Percentiles rank a stretch among this genome's conserved stretches.
These are phyloP conservation scores for Yponomeuta cagnagella DNA, from an alignment of 2,888 invertebrate species.

Conservation along the genomic window DNA sequence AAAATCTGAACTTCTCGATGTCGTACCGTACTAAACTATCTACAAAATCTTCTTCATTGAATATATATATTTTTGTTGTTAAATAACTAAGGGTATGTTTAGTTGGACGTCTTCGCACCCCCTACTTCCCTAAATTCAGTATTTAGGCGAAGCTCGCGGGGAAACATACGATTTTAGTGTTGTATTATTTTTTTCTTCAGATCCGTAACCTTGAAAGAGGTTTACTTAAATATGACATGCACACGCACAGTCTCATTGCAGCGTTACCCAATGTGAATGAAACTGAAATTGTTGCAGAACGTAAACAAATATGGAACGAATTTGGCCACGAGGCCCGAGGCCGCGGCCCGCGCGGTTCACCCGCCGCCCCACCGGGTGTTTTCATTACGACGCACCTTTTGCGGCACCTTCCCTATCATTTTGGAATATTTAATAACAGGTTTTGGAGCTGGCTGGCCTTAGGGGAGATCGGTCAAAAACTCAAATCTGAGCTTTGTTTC, in stretches of 20 bases:
- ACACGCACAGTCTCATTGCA: not conserved
- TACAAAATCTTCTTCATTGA: not conserved
- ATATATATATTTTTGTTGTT: no score
- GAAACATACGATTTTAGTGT: no score
- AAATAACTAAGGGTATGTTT: no score
- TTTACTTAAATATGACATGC: not conserved
- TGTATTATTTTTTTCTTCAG: no score
- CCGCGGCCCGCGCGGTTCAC: slow-evolving; percentile 24
- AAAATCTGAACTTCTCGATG: slow-evolving; percentile 15
- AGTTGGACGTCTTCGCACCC: no score
- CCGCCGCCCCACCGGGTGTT: slow-evolving; percentile 13
- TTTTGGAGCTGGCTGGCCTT: not conserved
- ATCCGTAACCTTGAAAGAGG: not conserved
- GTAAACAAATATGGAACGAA: slow-evolving; percentile 35
- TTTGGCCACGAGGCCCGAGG: slow-evolving; percentile 24
- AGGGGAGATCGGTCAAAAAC: not conserved
- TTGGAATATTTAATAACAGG: slow-evolving; percentile 1
- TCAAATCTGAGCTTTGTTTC: not conserved
- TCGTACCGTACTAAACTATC: slow-evolving; percentile 19
- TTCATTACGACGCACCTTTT: not conserved
- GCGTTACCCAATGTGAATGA: slow-evolving; percentile 17
- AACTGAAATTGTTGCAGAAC: slow-evolving; percentile 40
- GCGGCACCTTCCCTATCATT: not conserved
- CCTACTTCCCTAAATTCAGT: no score
- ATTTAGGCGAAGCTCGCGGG: no score